A percentile compares a stretch with the other conserved stretches of the same genome.
phyloP scores from a whole-genome alignment of 2,888 invertebrate genomes.

The Mimachlamys varia region DNA sequence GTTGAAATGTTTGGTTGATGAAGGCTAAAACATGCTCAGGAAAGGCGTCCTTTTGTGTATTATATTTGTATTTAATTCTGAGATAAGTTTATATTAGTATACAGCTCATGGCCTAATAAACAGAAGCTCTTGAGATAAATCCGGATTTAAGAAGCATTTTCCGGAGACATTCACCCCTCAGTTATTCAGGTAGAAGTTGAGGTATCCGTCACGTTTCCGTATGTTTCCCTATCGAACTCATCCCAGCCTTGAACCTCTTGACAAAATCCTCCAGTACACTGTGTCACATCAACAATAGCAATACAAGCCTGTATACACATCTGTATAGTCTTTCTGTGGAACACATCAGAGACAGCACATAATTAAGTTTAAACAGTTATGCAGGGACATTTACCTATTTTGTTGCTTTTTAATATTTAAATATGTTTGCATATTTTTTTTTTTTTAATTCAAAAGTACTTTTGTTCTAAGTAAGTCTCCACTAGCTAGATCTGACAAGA shows the following conservation, averaged over 20 bases:
- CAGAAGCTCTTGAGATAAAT: background rate
- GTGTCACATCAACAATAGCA: background rate
- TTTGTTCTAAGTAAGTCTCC: too few relatives aligned
- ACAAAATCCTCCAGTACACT: background rate
- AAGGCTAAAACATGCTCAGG: background rate
- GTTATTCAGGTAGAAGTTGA: constrained; percentile 18
- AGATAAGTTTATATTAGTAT: background rate
- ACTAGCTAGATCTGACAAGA: too few relatives aligned
- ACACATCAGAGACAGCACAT: too few relatives aligned
- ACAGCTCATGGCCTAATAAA: background rate
- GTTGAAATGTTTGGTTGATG: background rate
- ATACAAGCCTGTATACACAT: background rate
- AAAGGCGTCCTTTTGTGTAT: background rate
- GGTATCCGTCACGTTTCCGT: constrained; percentile 13
- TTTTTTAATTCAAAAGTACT: too few relatives aligned
- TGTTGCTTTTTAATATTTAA: too few relatives aligned
- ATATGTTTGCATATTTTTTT: too few relatives aligned
- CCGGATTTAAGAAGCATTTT: background rate
- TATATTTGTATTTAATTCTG: background rate
- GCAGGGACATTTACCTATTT: too few relatives aligned
- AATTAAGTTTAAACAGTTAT: too few relatives aligned
- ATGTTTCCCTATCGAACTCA: background rate
- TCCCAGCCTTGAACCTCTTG: constrained; percentile 24
- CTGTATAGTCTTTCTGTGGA: background rate
- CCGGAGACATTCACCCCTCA: constrained; percentile 14